phyloP scores from a whole-genome alignment of 1,140 invertebrate species.

The Anoplophora glabripennis region DNA sequence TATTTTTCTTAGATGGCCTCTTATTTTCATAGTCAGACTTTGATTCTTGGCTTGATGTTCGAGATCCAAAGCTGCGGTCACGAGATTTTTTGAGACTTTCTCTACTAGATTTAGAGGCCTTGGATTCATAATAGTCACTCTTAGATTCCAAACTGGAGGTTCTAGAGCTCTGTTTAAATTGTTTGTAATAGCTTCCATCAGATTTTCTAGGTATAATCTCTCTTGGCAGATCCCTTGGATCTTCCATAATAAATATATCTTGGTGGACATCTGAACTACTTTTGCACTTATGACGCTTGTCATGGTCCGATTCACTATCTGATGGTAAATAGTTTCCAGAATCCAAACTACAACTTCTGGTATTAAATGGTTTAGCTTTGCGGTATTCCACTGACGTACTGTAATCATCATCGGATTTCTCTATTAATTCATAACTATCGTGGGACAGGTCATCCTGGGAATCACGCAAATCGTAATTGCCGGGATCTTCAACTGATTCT shows the following conservation, averaged over 20 bases:
- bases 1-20: constrained; percentile 32
- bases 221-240: constrained; percentile 63
- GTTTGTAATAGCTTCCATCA: constrained; percentile 65
- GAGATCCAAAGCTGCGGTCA: constrained; percentile 53
- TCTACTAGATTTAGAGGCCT: constrained; percentile 59
- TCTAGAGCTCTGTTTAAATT: constrained; percentile 60
- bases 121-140: constrained; percentile 64
- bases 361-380: constrained; percentile 34
- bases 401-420: constrained; percentile 67
- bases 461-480: constrained; percentile 58
- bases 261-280: constrained; percentile 58
- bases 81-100: constrained; percentile 60
- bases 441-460: constrained; percentile 85
- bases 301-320: constrained; percentile 61
- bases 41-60: constrained; percentile 64
- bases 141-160: constrained; percentile 66
- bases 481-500: constrained; percentile 60
- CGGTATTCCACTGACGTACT: constrained; percentile 43
- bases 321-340: constrained; percentile 65
- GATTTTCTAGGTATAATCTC: constrained; percentile 66
- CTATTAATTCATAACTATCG: constrained; percentile 82
- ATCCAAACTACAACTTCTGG: constrained; percentile 64
- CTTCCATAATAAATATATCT: constrained; percentile 65
- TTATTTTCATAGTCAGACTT: constrained; percentile 62
- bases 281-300: constrained; percentile 57